Evolutionary conservation across 2,113 vertebrate species (phyloP).

Genomic region (Pyrgilauda ruficollis): DNA sequence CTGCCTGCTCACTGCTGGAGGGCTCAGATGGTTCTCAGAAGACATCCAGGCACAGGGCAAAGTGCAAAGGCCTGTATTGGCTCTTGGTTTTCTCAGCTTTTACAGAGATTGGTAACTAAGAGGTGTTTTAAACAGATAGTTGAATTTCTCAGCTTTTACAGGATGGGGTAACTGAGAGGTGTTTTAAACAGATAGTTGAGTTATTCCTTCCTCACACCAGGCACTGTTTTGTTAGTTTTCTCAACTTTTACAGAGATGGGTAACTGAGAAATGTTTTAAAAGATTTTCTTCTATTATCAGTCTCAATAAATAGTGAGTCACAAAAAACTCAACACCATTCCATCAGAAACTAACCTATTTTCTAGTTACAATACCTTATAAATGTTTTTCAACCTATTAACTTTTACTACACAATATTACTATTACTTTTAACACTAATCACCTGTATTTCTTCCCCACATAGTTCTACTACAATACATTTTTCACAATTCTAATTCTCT

Average conservation of each 20-base stretch:
- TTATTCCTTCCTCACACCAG: neutral
- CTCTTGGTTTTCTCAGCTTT: neutral
- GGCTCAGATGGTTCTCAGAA: neutral
- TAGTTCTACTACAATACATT: neutral
- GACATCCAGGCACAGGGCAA: neutral
- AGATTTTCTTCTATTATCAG: neutral
- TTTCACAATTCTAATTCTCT: neutral
- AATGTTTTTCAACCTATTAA: neutral
- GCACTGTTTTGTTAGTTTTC: neutral
- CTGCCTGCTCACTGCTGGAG: fast-evolving
- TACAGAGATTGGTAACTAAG: neutral
- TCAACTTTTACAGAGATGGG: neutral
- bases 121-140: neutral
- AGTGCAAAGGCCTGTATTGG: neutral
- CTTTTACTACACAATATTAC: neutral
- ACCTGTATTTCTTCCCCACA: neutral
- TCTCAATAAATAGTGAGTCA: neutral
- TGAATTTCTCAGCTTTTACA: neutral
- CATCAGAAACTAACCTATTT: neutral
- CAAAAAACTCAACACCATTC: neutral
- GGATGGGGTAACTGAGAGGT: neutral
- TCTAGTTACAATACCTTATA: neutral
- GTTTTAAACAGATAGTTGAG: neutral
- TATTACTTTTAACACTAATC: neutral
- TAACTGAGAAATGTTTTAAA: neutral